Evolutionary conservation across 2,113 vertebrate genomes (phyloP).

Genomic region (Colinus virginianus): DNA sequence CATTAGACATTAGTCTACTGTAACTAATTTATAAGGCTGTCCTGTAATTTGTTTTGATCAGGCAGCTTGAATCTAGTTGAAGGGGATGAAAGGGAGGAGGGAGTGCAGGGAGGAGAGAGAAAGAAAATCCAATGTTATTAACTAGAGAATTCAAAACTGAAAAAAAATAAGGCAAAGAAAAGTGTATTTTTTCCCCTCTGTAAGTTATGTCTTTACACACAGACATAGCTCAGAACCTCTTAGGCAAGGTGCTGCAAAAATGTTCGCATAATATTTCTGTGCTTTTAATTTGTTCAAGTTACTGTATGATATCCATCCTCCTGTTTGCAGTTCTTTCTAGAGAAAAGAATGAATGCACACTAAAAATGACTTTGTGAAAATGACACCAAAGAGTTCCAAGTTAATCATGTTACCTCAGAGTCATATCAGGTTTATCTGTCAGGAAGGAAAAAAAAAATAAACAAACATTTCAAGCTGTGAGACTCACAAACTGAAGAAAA

Average conservation of each 20-base stretch:
- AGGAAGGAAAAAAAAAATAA: background rate
- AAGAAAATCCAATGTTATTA: constrained; percentile 41
- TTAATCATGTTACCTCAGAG: background rate
- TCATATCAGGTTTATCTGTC: background rate
- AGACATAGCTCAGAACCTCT: background rate
- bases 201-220: background rate
- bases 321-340: background rate
- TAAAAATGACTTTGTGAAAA: background rate
- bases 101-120: background rate
- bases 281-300: background rate
- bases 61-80: constrained; percentile 62
- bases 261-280: background rate
- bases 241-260: background rate
- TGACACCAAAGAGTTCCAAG: background rate
- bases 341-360: background rate
- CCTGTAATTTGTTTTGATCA: constrained; percentile 79
- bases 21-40: constrained; percentile 79
- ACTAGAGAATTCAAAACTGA: constrained; percentile 34
- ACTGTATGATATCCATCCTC: background rate
- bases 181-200: background rate
- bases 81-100: constrained; percentile 60
- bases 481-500: background rate
- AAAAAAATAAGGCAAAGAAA: constrained; percentile 17
- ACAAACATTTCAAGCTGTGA: background rate
- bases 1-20: constrained; percentile 74